These are phyloP conservation scores for Macheiramphus alcinus DNA, from an alignment of 2,113 vertebrate genomes.

Conservation along the genomic window DNA sequence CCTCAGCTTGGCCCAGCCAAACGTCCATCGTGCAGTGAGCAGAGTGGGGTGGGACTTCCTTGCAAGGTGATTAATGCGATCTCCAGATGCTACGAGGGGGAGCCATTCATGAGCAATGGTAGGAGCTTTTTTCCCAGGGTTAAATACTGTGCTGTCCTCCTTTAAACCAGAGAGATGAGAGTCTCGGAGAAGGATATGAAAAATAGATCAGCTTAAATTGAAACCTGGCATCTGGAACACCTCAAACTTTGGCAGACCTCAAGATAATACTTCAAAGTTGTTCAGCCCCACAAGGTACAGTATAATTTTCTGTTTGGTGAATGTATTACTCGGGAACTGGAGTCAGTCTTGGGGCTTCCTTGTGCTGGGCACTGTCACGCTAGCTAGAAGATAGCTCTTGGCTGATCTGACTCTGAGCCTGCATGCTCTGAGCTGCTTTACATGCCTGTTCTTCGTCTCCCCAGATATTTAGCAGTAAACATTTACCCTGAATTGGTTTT, in stretches of 20 bases:
- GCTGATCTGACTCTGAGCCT: neutral
- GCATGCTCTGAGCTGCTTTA: neutral
- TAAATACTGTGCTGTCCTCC: neutral
- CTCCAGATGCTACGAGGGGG: neutral
- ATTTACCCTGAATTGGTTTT: neutral
- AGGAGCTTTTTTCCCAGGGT: neutral
- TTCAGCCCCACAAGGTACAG: neutral
- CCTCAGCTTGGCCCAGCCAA: neutral
- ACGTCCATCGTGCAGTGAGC: accelerated
- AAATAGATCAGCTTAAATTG: conserved; percentile 20
- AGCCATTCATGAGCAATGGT: accelerated
- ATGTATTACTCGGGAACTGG: neutral
- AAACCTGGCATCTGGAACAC: conserved; percentile 5
- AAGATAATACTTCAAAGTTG: neutral
- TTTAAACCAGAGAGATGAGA: neutral
- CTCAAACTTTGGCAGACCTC: neutral
- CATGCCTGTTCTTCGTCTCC: neutral
- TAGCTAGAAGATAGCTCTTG: neutral
- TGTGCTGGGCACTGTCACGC: neutral
- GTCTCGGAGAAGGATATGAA: neutral
- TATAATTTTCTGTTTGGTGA: neutral
- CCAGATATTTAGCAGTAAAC: neutral
- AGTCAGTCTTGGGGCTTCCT: neutral
- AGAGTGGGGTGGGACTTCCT: neutral
- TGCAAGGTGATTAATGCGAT: neutral